phyloP scores from a whole-genome alignment of 2,888 invertebrate genomes.

The Drosophila borealis region DNA sequence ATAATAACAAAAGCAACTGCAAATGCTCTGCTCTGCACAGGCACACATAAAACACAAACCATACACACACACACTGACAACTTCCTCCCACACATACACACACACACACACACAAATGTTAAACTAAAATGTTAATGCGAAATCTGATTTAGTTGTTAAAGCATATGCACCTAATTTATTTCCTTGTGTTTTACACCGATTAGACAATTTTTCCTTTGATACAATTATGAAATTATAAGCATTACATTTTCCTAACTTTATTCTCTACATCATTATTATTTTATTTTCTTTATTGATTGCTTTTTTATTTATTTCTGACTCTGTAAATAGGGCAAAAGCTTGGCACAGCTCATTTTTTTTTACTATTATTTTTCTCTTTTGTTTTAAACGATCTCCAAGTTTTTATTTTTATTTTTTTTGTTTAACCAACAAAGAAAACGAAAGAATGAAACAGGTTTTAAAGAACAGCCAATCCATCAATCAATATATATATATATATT shows the following conservation, averaged over 20 bases:
- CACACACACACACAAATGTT: slow-evolving; percentile 24
- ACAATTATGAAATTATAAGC: slow-evolving; percentile 70
- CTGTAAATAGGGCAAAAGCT: slow-evolving; percentile 48
- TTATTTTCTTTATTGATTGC: neutral
- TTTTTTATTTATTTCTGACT: slow-evolving; percentile 21
- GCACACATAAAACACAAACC: slow-evolving; percentile 7
- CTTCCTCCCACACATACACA: slow-evolving; percentile 5
- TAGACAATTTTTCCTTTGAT: slow-evolving; percentile 71
- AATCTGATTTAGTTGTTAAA: slow-evolving; percentile 64
- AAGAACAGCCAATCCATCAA: slow-evolving; percentile 35
- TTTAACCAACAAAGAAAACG: slow-evolving; percentile 10
- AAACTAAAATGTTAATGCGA: slow-evolving; percentile 56
- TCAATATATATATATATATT: slow-evolving; percentile 8
- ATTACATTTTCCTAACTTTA: slow-evolving; percentile 33
- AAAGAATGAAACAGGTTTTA: slow-evolving; percentile 18
- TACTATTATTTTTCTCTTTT: slow-evolving; percentile 6
- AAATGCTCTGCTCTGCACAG: slow-evolving; percentile 40
- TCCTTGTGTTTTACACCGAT: slow-evolving; percentile 75
- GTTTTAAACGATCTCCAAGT: slow-evolving; percentile 49
- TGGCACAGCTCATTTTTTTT: slow-evolving; percentile 17
- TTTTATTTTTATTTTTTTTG: neutral
- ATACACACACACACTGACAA: slow-evolving; percentile 1
- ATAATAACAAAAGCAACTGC: slow-evolving; percentile 58
- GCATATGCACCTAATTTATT: slow-evolving; percentile 68
- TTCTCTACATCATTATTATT: slow-evolving; percentile 25